Evolutionary conservation across 2,888 invertebrate species (phyloP).

Genomic region (Pheosia gnoma): DNA sequence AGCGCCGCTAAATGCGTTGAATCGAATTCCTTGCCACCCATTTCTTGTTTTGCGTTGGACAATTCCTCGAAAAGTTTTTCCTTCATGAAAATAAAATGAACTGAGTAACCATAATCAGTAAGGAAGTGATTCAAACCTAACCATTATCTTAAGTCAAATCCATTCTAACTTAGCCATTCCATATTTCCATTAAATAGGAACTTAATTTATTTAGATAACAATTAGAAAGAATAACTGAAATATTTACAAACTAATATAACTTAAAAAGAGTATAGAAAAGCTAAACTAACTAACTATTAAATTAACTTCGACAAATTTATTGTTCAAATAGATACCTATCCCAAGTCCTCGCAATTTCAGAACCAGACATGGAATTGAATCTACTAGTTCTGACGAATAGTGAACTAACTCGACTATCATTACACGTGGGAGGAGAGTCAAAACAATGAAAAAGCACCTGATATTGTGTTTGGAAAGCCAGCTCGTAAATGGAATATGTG

Average conservation of each 20-base stretch:
- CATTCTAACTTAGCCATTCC: too few species aligned
- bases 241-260: too few species aligned
- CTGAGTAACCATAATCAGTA: neutral
- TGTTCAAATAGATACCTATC: too few species aligned
- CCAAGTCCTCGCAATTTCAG: too few species aligned
- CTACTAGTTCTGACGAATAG: too few species aligned
- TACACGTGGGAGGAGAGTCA: neutral
- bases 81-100: constrained; percentile 34
- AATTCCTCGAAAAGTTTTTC: constrained; percentile 55
- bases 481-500: constrained; percentile 45
- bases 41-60: constrained; percentile 38
- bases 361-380: too few species aligned
- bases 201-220: too few species aligned
- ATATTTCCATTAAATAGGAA: too few species aligned
- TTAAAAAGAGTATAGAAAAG: too few species aligned
- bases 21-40: constrained; percentile 37
- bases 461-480: constrained; percentile 48
- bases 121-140: neutral
- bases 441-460: constrained; percentile 47
- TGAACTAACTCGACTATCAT: constrained; percentile 1
- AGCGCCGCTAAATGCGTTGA: constrained; percentile 34
- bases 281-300: too few species aligned
- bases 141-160: neutral
- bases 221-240: too few species aligned
- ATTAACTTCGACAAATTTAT: too few species aligned